A percentile compares a stretch with the other conserved stretches of the same genome.
phyloP scores from a whole-genome alignment of 2,113 vertebrate species.

The Camelus bactrianus region DNA sequence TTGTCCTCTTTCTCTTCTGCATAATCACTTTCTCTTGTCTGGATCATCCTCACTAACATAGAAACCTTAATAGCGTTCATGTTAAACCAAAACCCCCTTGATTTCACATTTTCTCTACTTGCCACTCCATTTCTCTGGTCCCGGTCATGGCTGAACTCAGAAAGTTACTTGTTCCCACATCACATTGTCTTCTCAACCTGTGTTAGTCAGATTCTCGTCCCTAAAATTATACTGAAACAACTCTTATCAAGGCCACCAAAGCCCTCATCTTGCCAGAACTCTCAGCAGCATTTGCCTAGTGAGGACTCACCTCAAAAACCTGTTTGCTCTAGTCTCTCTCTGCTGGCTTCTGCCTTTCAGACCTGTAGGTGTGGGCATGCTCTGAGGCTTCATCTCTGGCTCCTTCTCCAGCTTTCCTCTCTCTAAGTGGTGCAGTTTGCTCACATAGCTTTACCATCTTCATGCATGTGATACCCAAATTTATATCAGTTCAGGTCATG shows the following conservation, averaged over 20 bases:
- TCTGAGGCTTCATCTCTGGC: background rate
- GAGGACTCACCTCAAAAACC: background rate
- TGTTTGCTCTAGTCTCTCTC: background rate
- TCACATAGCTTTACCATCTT: background rate
- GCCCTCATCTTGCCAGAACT: background rate
- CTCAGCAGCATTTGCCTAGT: background rate
- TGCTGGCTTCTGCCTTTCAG: background rate
- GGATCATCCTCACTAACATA: constrained; percentile 13
- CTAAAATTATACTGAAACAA: background rate
- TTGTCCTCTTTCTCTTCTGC: background rate
- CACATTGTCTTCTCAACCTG: background rate
- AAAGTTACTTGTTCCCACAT: background rate
- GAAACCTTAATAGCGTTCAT: background rate
- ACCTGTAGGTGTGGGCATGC: background rate
- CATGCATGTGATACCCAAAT: background rate
- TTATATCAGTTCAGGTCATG: background rate
- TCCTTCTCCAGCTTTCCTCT: background rate
- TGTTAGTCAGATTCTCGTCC: background rate
- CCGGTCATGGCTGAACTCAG: background rate
- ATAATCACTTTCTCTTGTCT: background rate
- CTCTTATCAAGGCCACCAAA: background rate
- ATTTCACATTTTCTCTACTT: background rate
- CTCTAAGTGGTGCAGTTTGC: background rate
- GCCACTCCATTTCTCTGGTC: background rate
- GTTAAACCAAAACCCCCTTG: background rate